Conservation (phyloP, 2,797 vertebrate genomes). For the Platalea minor region DNA sequence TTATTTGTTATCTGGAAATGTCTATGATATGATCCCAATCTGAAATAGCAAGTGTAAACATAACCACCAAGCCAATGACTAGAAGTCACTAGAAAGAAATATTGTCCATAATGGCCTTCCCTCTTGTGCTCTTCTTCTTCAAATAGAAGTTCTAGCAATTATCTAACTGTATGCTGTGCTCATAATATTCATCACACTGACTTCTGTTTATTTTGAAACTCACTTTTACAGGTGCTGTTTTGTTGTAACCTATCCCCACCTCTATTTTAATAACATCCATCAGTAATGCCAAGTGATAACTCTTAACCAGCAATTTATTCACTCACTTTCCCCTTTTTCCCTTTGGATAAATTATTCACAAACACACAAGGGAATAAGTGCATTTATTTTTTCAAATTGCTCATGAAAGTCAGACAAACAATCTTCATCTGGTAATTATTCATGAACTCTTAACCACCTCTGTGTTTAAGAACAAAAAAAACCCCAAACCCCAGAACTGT, state of each 20-base stretch:
- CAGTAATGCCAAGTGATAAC: not conserved
- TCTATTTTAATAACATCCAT: not conserved
- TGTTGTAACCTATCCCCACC: not conserved
- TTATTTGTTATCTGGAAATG: not conserved
- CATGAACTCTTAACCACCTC: not conserved
- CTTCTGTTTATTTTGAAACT: not conserved
- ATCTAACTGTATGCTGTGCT: not conserved
- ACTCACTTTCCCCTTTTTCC: not conserved
- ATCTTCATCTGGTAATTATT: not conserved
- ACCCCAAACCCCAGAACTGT: not conserved
- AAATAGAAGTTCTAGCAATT: not conserved
- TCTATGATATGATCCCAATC: not conserved
- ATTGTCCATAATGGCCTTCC: conserved; percentile 5
- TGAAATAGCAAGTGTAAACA: conserved; percentile 38
- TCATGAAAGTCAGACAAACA: not conserved
- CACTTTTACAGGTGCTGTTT: not conserved
- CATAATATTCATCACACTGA: not conserved
- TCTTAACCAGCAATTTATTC: not conserved
- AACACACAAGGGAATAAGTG: not conserved
- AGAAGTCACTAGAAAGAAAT: not conserved
- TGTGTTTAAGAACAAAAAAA: not conserved
- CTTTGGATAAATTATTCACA: not conserved
- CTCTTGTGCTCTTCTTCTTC: not conserved
- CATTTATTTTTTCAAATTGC: not conserved
- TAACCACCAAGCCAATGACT: conserved; percentile 1